Evolutionary conservation across 1,140 invertebrate species (phyloP).

Genomic region (Homalodisca vitripennis): DNA sequence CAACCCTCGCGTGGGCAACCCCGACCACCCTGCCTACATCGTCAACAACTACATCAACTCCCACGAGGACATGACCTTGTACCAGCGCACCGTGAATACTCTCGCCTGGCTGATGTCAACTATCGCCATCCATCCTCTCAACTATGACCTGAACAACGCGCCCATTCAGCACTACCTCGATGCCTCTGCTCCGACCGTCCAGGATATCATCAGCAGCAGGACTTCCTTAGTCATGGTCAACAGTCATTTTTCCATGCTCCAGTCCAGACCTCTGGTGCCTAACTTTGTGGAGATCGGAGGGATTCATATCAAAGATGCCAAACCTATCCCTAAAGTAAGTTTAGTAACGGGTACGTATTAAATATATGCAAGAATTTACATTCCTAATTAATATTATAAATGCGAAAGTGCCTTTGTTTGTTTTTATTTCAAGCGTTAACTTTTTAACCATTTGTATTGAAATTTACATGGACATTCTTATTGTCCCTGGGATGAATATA

Average conservation of each 20-base stretch:
- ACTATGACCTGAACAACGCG: background rate
- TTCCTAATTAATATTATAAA: too few relatives aligned
- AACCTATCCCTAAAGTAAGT: conserved; percentile 56
- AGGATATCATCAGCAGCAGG: conserved; percentile 36
- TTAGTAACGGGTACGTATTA: too few relatives aligned
- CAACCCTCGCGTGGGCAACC: conserved; percentile 45
- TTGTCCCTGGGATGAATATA: too few relatives aligned
- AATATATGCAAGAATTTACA: too few relatives aligned
- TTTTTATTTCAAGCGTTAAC: too few relatives aligned
- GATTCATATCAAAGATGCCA: conserved; percentile 48
- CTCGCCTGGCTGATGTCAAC: background rate
- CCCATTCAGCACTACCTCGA: conserved; percentile 49
- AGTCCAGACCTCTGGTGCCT: conserved; percentile 56
- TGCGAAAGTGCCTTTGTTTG: too few relatives aligned
- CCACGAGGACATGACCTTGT: conserved; percentile 33
- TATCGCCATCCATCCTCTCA: background rate
- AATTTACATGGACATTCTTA: too few relatives aligned
- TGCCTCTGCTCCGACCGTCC: conserved; percentile 55
- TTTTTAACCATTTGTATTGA: too few relatives aligned
- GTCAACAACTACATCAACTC: conserved; percentile 30
- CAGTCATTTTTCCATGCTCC: conserved; percentile 49
- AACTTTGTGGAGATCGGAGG: conserved; percentile 65
- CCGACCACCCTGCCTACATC: conserved; percentile 32
- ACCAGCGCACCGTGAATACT: conserved; percentile 32
- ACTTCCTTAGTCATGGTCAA: conserved; percentile 43